Evolutionary conservation across 2,888 invertebrate species (phyloP), one percentile per base, ranked within the genome.

Genomic region (Pterostichus niger): DNA sequence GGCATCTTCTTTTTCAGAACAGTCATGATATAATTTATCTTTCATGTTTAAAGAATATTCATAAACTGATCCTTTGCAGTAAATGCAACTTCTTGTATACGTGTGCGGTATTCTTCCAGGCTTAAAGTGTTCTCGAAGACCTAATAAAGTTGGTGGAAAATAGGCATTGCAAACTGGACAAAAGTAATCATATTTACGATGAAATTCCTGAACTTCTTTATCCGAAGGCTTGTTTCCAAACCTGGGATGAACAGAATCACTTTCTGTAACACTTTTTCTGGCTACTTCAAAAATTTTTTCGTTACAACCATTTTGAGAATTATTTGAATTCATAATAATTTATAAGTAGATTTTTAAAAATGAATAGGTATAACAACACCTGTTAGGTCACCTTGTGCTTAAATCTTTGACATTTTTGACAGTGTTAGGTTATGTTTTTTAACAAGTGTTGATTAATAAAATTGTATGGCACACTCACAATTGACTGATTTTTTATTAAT

Each of bases 191-290:
- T 88, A 86, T 82, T 87, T 86, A 54, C 85, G 84, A 84, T 89
- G 87, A 85, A 87, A 88, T 84, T 87, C 86, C 79, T 86, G 84
- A 6, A 87, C 85, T 83, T 85, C 87, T 81, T 87, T 86, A 44
- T 86, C 84, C 68, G 86, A 85, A 84, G 87, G 85, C 35, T 86
- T 85, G 24, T 85, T 59, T 2, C 46, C 49, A 85, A 89, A 89
- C 84, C 89, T 86, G 11, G 88, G 89, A 85, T 89, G 89, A 5
- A 88, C 87, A 31, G 89, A 88, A 85, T 89, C 89, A 73, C 85
- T 86, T 86, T 89, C 89, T 31, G 87, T 85, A 54, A 40, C 73
- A 80, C 10, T 75, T 52, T 9, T 75, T 44, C 5, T 40, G 9
- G 17, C 9, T n/a, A 52, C 49, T 13, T 52, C 75, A 0, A 31